phyloP scores from a whole-genome alignment of 2,888 invertebrate species.

The Pseudanteris insignis region DNA sequence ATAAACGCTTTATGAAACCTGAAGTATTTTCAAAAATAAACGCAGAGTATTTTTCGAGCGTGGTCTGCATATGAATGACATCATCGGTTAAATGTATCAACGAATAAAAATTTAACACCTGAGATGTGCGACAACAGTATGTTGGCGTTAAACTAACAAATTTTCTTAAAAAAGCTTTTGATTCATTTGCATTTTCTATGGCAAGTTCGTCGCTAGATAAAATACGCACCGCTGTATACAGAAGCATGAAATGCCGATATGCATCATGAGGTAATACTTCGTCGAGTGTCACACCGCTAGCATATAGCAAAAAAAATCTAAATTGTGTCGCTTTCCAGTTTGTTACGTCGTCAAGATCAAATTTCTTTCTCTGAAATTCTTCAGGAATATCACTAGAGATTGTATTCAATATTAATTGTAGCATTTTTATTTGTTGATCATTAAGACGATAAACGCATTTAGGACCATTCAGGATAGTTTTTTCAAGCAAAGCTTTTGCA shows the following conservation, averaged over 20 bases:
- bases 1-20: constrained; percentile 17
- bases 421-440: constrained; percentile 3
- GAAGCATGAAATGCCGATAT: constrained; percentile 41
- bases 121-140: constrained; percentile 20
- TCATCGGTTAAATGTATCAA: constrained; percentile 37
- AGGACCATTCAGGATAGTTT: neutral
- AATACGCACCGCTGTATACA: constrained; percentile 19
- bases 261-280: constrained; percentile 26
- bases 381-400: constrained; percentile 8
- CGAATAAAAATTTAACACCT: constrained; percentile 28
- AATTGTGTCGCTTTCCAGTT: constrained; percentile 25
- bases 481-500: constrained; percentile 17
- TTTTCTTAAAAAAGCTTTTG: constrained; percentile 14
- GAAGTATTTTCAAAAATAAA: constrained; percentile 20
- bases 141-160: constrained; percentile 19
- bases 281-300: constrained; percentile 27
- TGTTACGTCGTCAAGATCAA: constrained; percentile 18
- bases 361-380: constrained; percentile 30
- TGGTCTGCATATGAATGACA: constrained; percentile 17
- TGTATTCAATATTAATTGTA: constrained; percentile 35
- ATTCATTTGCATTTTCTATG: constrained; percentile 7
- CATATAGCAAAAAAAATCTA: constrained; percentile 16
- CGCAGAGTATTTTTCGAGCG: constrained; percentile 21
- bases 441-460: constrained; percentile 1
- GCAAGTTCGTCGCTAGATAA: constrained; percentile 19